These are phyloP conservation scores for Mesorhabditis belari DNA, from an alignment of 2,888 invertebrate species.

Conservation along the genomic window DNA sequence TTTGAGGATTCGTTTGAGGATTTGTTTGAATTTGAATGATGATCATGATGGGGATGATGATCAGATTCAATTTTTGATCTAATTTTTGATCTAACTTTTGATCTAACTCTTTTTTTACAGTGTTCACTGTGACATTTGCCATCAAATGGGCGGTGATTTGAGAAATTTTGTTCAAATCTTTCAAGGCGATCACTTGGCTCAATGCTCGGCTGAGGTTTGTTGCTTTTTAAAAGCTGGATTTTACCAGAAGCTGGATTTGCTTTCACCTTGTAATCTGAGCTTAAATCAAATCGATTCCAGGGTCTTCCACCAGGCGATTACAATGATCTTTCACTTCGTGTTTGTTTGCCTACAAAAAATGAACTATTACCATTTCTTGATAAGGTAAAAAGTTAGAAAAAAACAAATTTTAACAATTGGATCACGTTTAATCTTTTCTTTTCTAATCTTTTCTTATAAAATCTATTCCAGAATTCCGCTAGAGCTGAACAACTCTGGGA, in stretches of 20 bases:
- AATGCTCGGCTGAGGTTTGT: slow-evolving; percentile 38
- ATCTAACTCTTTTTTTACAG: slow-evolving; percentile 6
- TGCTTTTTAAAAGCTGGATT: background rate
- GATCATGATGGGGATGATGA: no score
- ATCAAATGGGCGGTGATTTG: slow-evolving; percentile 43
- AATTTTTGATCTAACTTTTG: no score
- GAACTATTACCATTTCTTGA: slow-evolving; percentile 52
- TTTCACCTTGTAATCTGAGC: background rate
- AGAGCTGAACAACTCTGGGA: slow-evolving; percentile 52
- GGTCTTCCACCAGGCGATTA: slow-evolving; percentile 46
- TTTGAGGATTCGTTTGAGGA: background rate
- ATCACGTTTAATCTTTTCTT: background rate
- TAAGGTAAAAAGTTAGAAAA: slow-evolving; percentile 19
- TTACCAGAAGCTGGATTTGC: background rate
- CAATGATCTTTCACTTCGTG: slow-evolving; percentile 45
- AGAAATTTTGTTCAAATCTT: slow-evolving; percentile 51
- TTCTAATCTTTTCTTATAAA: background rate
- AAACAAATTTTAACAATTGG: background rate
- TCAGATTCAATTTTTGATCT: background rate
- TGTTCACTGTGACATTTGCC: slow-evolving; percentile 51
- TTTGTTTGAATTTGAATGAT: no score
- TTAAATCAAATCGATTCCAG: slow-evolving; percentile 4
- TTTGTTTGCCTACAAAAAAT: slow-evolving; percentile 50
- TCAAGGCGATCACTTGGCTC: slow-evolving; percentile 46
- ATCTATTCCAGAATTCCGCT: slow-evolving; percentile 34